A percentile compares a stretch with the other conserved stretches of the same genome.
Evolutionary conservation across 2,888 invertebrate genomes (phyloP).

Genomic region (Hydropsyche betteni): DNA sequence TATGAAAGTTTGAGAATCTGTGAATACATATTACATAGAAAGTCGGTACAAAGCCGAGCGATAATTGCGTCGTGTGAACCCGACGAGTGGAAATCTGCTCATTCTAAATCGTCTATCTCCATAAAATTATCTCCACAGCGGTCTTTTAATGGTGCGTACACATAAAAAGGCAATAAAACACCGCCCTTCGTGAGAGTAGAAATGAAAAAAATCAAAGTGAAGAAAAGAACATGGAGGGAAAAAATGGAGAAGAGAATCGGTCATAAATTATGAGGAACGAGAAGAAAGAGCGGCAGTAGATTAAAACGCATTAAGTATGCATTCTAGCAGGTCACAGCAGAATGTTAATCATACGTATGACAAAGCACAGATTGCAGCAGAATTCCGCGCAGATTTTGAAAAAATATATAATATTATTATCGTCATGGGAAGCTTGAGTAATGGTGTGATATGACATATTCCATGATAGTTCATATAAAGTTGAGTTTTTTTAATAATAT

Average conservation of each 20-base stretch:
- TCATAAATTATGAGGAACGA: neutral
- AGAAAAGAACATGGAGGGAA: neutral
- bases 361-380: too few relatives aligned
- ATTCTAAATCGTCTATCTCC: conserved; percentile 35
- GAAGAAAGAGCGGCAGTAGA: too few relatives aligned
- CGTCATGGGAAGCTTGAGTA: too few relatives aligned
- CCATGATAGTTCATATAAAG: too few relatives aligned
- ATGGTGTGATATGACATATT: too few relatives aligned
- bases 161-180: conserved; percentile 36
- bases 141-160: conserved; percentile 30
- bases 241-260: neutral
- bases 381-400: too few relatives aligned
- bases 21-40: neutral
- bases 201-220: conserved; percentile 1
- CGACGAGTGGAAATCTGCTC: conserved; percentile 33
- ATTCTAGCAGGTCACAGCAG: too few relatives aligned
- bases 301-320: too few relatives aligned
- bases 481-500: too few relatives aligned
- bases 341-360: too few relatives aligned
- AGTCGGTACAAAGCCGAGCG: conserved; percentile 41
- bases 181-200: conserved; percentile 13
- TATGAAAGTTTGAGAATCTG: conserved; percentile 12
- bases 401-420: too few relatives aligned
- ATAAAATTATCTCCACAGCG: conserved; percentile 28
- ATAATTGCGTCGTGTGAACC: conserved; percentile 45